Percentiles rank a stretch among this genome's conserved stretches.
Evolutionary conservation across 1,140 invertebrate species (phyloP).

Genomic region (Tyrophagus putrescentiae): DNA sequence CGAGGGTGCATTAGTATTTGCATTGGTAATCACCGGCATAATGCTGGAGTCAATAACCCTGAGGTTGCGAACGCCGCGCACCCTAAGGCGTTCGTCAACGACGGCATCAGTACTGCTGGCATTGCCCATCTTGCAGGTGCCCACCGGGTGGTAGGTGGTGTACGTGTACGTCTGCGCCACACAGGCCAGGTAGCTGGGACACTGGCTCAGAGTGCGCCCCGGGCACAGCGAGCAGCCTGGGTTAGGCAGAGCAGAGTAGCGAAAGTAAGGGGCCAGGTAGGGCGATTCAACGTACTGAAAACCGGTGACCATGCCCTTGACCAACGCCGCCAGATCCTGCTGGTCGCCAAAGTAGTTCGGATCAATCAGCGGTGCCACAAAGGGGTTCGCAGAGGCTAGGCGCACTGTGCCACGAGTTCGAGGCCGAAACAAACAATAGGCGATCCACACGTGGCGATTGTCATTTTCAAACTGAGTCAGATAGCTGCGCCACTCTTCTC

Average conservation of each 20-base stretch:
- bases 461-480: neutral
- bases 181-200: conserved; percentile 66
- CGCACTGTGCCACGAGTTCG: conserved; percentile 58
- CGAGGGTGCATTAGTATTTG: conserved; percentile 60
- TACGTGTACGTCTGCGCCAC: conserved; percentile 64
- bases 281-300: neutral
- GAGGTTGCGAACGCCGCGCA: conserved; percentile 30
- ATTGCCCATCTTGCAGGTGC: conserved; percentile 57
- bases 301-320: conserved; percentile 46
- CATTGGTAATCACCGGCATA: conserved; percentile 46
- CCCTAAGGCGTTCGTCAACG: conserved; percentile 53
- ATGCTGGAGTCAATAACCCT: conserved; percentile 42
- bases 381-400: conserved; percentile 61
- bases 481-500: conserved; percentile 15
- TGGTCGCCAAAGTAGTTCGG: conserved; percentile 72
- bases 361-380: conserved; percentile 72
- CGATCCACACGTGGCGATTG: conserved; percentile 37
- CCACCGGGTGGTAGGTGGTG: conserved; percentile 51
- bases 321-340: conserved; percentile 54
- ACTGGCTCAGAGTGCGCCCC: conserved; percentile 58
- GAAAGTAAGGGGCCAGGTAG: neutral
- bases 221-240: neutral
- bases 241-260: neutral
- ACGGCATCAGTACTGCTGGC: conserved; percentile 54
- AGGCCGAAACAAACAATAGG: conserved; percentile 54